These are phyloP conservation scores for Cyaniris semiargus DNA, from an alignment of 2,888 invertebrate species.

Conservation along the genomic window DNA sequence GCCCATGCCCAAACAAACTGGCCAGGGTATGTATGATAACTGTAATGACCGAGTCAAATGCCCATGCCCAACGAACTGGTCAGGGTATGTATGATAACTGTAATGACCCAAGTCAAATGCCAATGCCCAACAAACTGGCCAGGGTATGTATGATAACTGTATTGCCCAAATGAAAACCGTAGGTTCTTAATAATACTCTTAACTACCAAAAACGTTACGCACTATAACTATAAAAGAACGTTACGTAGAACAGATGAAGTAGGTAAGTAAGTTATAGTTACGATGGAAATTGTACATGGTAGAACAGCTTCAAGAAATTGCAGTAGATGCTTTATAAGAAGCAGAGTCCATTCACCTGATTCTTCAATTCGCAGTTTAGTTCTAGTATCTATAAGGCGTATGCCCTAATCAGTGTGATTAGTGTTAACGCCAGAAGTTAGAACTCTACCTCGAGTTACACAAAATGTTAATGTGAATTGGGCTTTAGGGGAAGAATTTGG, in stretches of 20 bases:
- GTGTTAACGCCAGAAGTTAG: background rate
- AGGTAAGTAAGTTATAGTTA: too few relatives aligned
- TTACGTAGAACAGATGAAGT: too few relatives aligned
- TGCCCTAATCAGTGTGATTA: background rate
- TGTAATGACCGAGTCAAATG: too few relatives aligned
- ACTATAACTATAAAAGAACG: too few relatives aligned
- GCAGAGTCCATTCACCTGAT: background rate
- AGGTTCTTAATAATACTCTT: too few relatives aligned
- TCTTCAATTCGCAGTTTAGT: background rate
- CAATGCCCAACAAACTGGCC: constrained; percentile 75
- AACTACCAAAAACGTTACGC: too few relatives aligned
- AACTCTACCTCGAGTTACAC: too few relatives aligned
- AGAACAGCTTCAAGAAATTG: background rate
- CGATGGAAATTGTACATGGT: too few relatives aligned
- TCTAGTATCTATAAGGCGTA: background rate
- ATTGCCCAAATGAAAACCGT: too few relatives aligned
- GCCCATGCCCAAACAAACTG: constrained; percentile 76
- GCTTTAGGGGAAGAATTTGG: background rate
- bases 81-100: constrained; percentile 61
- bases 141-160: constrained; percentile 61
- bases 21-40: constrained; percentile 72
- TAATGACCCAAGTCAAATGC: constrained; percentile 38
- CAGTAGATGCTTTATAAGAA: background rate
- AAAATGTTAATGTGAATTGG: too few relatives aligned
- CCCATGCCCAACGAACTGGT: constrained; percentile 76